These are phyloP conservation scores for Aelia acuminata DNA, from an alignment of 2,888 invertebrate genomes.

Conservation along the genomic window DNA sequence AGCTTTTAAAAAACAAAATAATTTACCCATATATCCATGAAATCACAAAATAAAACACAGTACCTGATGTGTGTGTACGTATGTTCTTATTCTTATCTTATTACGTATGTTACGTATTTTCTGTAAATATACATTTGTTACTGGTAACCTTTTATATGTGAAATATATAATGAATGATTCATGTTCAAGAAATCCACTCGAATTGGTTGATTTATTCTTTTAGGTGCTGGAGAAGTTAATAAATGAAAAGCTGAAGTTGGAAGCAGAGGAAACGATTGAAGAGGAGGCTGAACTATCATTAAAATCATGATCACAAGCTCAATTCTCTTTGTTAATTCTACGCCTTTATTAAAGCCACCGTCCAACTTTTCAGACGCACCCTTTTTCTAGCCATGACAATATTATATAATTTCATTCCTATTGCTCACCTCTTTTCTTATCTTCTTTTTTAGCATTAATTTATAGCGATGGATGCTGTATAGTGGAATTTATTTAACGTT, in stretches of 20 bases:
- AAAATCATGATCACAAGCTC: constrained; percentile 5
- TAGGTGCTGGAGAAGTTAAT: constrained; percentile 70
- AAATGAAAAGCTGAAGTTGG: constrained; percentile 75
- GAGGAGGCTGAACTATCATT: constrained; percentile 68
- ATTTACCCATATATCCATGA: too few species aligned
- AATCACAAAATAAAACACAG: too few species aligned
- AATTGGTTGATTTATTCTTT: background rate
- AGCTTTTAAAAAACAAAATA: too few species aligned
- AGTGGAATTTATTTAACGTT: too few species aligned
- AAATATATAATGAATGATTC: too few species aligned
- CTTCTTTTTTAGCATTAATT: too few species aligned
- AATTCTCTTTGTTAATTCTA: background rate
- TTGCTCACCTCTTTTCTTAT: background rate
- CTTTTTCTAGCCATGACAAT: background rate
- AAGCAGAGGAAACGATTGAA: constrained; percentile 79
- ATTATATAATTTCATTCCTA: background rate
- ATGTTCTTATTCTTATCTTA: too few species aligned
- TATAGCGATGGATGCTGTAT: background rate
- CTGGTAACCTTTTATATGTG: too few species aligned
- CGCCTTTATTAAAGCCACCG: background rate
- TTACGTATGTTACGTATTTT: too few species aligned
- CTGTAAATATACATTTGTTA: too few species aligned
- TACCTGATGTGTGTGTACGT: too few species aligned
- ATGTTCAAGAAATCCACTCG: too few species aligned
- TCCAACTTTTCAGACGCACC: background rate